A percentile compares a stretch with the other conserved stretches of the same genome.
These are phyloP conservation scores for Tridacna crocea DNA, from an alignment of 2,888 invertebrate species.

Conservation along the genomic window DNA sequence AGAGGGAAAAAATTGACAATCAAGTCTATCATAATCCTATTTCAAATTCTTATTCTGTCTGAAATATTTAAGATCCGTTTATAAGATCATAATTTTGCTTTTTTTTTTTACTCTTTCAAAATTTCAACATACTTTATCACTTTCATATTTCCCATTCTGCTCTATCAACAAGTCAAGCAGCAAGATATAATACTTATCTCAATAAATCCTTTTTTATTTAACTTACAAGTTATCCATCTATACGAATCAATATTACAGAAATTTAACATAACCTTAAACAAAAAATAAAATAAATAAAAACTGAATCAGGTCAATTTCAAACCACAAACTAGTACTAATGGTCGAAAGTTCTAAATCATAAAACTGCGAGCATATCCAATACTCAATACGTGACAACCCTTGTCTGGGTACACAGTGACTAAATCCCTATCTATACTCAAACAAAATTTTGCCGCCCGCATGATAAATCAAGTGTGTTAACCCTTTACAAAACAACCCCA, in stretches of 20 bases:
- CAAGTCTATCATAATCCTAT: too few species aligned
- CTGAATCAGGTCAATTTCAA: background rate
- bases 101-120: too few species aligned
- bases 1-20: too few species aligned
- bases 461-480: slow-evolving; percentile 35
- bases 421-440: slow-evolving; percentile 13
- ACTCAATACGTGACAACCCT: slow-evolving; percentile 13
- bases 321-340: background rate
- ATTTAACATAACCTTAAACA: background rate
- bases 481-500: too few species aligned
- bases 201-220: background rate
- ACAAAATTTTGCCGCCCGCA: slow-evolving; percentile 37
- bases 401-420: slow-evolving; percentile 6
- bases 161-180: too few species aligned
- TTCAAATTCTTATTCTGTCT: too few species aligned
- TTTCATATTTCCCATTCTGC: too few species aligned
- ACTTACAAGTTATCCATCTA: background rate
- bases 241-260: background rate
- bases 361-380: slow-evolving; percentile 4
- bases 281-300: background rate
- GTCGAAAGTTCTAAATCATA: background rate
- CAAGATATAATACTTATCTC: background rate
- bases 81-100: too few species aligned
- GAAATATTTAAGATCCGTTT: too few species aligned
- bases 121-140: too few species aligned